Evolutionary conservation across 1,140 invertebrate species (phyloP), one percentile per base, ranked within the genome.

Genomic region (Protaetia brevitarsis): DNA sequence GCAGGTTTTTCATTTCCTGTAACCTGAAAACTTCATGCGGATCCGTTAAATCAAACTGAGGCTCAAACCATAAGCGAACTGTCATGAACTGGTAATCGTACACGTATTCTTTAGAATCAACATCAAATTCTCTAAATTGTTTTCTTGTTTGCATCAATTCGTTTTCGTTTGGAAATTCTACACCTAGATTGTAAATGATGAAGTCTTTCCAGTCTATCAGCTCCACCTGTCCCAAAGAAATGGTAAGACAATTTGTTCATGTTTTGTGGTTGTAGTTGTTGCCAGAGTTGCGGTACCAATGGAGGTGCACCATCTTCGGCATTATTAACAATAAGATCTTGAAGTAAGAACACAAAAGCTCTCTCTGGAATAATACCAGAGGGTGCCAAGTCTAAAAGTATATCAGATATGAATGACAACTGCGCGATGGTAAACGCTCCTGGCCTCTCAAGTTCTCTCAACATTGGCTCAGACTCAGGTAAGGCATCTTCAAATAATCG

Each of bases 191-290:
- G 69, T 82, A 84, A 65, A 87, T 76, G 8, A 88, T 74, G 67
- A 88, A 87, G 72, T 87, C 84, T 71, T 81, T 82, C 86, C 86
- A 87, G 72, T 86, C 81, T 7, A 87, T 65, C 36, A 81, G 81
- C 2, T 78, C 76, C 0, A 75, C 75, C 29, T 81, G 77, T 0
- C 82, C n/a, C 83, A 71, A 83, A 88, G 13, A 86, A 26, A 8
- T 71, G 64, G 41, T 72, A 69, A 1, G 85, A 75, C 5, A 87
- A 64, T 41, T 77, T 76, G 10, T 78, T 73, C 4, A 86, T 71
- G 57, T 83, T 76, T 16, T 78, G 69, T 1, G 80, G 75, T 64
- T 80, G 73, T n/a, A 87, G 59, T 29, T 75, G 70, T 58, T 74
- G 77, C 86, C 86, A 88, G 0, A 69, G 65, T 30, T 78, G 70